phyloP scores from a whole-genome alignment of 1,140 invertebrate species.

The Tyrophagus putrescentiae region DNA sequence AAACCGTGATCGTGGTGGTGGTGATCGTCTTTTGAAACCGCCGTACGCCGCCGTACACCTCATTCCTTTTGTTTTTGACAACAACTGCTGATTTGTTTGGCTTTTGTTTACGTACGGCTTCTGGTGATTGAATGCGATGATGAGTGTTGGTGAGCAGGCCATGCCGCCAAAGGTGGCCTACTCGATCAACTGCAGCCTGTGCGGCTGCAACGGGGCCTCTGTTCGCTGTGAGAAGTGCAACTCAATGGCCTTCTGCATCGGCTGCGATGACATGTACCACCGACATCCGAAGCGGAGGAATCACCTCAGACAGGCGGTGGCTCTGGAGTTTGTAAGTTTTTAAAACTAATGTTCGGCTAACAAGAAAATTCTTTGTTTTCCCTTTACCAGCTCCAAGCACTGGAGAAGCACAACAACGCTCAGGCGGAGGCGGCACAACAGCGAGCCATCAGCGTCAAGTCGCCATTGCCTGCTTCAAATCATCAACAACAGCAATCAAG shows the following conservation, averaged over 20 bases:
- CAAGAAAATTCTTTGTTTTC: constrained; percentile 2
- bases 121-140: too few species aligned
- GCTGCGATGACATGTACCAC: constrained; percentile 85
- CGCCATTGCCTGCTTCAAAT: too few species aligned
- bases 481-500: neutral
- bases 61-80: too few species aligned
- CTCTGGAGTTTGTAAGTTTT: constrained; percentile 20
- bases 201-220: constrained; percentile 54
- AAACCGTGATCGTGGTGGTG: too few species aligned
- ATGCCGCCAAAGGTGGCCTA: too few species aligned
- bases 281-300: constrained; percentile 67
- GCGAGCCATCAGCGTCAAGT: too few species aligned
- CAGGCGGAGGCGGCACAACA: neutral
- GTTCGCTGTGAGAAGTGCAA: constrained; percentile 62
- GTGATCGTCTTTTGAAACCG: too few species aligned
- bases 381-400: neutral
- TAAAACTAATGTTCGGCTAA: constrained; percentile 28
- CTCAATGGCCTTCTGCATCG: constrained; percentile 49
- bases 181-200: constrained; percentile 52
- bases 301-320: constrained; percentile 50
- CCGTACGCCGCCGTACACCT: too few species aligned
- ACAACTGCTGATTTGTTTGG: too few species aligned
- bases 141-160: too few species aligned
- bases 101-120: too few species aligned
- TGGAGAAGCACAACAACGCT: neutral